Percentiles rank a stretch among this genome's conserved stretches.
Evolutionary conservation across 1,140 invertebrate species (phyloP).

Genomic region (Chlorops oryzae): DNA sequence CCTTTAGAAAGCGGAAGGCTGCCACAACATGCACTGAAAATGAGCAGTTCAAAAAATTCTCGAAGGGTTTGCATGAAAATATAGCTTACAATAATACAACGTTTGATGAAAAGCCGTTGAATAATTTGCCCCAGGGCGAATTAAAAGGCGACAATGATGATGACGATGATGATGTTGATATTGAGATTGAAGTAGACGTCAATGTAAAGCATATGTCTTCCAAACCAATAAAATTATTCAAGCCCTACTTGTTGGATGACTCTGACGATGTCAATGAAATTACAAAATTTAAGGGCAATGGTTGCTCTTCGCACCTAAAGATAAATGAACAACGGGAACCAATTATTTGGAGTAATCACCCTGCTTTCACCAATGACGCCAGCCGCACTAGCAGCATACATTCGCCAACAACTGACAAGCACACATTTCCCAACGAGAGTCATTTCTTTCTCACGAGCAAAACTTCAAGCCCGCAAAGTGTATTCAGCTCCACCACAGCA

Average conservation of each 20-base stretch:
- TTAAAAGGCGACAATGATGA: constrained; percentile 9
- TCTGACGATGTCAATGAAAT: constrained; percentile 38
- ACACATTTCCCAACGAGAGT: constrained; percentile 4
- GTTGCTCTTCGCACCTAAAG: constrained; percentile 9
- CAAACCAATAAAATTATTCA: constrained; percentile 59
- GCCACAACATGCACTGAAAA: neutral
- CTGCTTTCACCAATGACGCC: constrained; percentile 19
- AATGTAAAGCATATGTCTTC: constrained; percentile 23
- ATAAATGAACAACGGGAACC: constrained; percentile 23
- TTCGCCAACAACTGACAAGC: neutral
- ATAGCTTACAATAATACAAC: constrained; percentile 4
- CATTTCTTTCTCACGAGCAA: constrained; percentile 15
- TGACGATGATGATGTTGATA: constrained; percentile 12
- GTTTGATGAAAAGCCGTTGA: neutral
- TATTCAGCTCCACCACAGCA: constrained; percentile 29
- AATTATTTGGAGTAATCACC: constrained; percentile 34
- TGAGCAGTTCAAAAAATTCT: neutral
- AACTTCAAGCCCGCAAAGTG: constrained; percentile 22
- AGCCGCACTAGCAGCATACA: constrained; percentile 10
- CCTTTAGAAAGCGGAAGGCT: constrained; percentile 40
- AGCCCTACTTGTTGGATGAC: constrained; percentile 61
- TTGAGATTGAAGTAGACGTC: constrained; percentile 17
- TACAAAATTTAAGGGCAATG: neutral
- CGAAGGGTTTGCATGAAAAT: constrained; percentile 1
- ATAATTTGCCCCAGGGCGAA: neutral